Evolutionary conservation across 2,113 vertebrate genomes (phyloP).

Genomic region (Ctenodactylus gundi): DNA sequence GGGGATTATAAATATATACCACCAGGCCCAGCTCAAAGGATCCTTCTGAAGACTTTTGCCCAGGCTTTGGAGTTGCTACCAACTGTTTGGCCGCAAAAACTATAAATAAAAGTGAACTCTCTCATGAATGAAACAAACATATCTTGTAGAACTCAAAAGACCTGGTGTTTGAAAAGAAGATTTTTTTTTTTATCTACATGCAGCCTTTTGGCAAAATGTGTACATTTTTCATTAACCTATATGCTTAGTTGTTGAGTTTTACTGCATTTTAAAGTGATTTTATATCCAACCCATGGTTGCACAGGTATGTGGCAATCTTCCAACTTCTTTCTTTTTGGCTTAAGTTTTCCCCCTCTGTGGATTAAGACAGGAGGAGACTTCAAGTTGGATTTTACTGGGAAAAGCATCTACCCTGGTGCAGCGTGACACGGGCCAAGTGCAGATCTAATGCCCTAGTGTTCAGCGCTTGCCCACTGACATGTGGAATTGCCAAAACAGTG

Average conservation of each 20-base stretch:
- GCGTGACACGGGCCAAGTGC: not conserved
- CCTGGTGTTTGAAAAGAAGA: slow-evolving; percentile 80
- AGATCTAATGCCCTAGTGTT: slow-evolving; percentile 50
- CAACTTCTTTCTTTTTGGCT: slow-evolving; percentile 64
- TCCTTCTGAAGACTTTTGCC: slow-evolving; percentile 66
- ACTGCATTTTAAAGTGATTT: slow-evolving; percentile 81
- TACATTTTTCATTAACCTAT: slow-evolving; percentile 74
- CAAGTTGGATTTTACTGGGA: slow-evolving; percentile 56
- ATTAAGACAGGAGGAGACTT: slow-evolving; percentile 56
- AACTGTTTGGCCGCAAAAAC: slow-evolving; percentile 71
- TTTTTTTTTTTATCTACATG: slow-evolving; percentile 84
- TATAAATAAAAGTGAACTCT: slow-evolving; percentile 66
- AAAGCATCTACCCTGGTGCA: slow-evolving; percentile 29
- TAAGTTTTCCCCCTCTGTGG: slow-evolving; percentile 65
- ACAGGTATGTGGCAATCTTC: slow-evolving; percentile 73
- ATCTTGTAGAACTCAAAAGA: slow-evolving; percentile 77
- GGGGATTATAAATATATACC: too few species aligned
- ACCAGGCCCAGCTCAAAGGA: too few species aligned
- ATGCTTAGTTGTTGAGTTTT: slow-evolving; percentile 82
- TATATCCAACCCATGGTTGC: slow-evolving; percentile 69
- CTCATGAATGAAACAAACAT: slow-evolving; percentile 55
- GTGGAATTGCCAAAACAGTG: slow-evolving; percentile 16
- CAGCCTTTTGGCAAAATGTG: slow-evolving; percentile 78
- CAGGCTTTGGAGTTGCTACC: slow-evolving; percentile 62
- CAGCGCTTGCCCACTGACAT: not conserved